Base-by-base conservation (phyloP, 2,113 vertebrate genomes). In the Herpetotheres cachinnans region DNA sequence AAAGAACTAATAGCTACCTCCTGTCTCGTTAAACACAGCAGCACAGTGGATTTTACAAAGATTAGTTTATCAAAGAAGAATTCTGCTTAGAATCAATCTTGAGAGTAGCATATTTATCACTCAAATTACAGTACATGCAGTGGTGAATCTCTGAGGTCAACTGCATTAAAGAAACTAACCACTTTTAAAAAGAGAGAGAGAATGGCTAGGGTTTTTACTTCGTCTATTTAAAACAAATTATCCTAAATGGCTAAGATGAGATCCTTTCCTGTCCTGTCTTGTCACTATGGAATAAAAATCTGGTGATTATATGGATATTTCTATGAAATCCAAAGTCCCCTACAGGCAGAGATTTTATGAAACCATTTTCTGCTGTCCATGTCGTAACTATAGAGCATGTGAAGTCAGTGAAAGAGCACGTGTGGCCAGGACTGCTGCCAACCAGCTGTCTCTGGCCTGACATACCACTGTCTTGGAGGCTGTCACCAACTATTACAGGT, bases 31-130 rank as follows among this genome's bases (percentile, higher is more conserved):
- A 90, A 97, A 93, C 72, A 27, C 6, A 85, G 85, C 89, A 91
- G 66, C 40, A 90, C 6, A 18, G 82, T 94, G 94, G 85, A 69
- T 97, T 98, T 97, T 97, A 76, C 55, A 66, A 96, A 97, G 95
- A 96, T 96, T 79, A 94, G 73, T 94, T 97, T 86, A 73, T 81
- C 89, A 54, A 87, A 69, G 29, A 55, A 72, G 65, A 61, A 59
- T 81, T 93, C 82, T 87, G 77, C 72, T 84, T 92, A 66, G 25
- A 77, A 47, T 72, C 81, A 78, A 0, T 94, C 81, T 89, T 87
- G 44, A 89, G 40, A 80, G 63, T 90, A 87, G 59, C 10, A 2
- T 55, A 50, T 73, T 96, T 96, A 65, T 84, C 18, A 27, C 70
- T 94, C 42, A 50, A 46, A 82, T 74, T 44, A 44, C 62, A 74